Evolutionary conservation across 2,888 invertebrate genomes (phyloP).

Genomic region (Sphecodes monilicornis): DNA sequence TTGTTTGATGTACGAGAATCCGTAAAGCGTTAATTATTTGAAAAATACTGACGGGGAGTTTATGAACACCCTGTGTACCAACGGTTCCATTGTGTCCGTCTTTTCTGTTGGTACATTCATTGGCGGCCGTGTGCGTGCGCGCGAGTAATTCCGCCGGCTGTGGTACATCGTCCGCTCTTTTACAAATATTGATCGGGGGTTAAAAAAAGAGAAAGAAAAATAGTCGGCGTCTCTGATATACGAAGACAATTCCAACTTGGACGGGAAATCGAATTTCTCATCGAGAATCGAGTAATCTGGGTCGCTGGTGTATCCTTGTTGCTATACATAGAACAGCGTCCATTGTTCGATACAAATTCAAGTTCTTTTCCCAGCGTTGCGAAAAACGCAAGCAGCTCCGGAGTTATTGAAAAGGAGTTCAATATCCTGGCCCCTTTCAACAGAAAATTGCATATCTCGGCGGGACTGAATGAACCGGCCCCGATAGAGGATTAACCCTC

Average conservation of each 20-base stretch:
- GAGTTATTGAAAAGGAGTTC: constrained; percentile 39
- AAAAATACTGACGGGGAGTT: background rate
- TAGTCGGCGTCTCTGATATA: constrained; percentile 29
- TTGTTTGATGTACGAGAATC: background rate
- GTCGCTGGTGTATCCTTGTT: constrained; percentile 32
- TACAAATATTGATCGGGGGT: constrained; percentile 49
- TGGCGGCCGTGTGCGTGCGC: background rate
- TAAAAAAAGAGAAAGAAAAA: constrained; percentile 29
- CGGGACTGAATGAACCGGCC: background rate
- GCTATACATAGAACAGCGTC: constrained; percentile 26
- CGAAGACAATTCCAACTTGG: constrained; percentile 33
- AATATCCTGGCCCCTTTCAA: constrained; percentile 35
- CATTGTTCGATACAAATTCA: constrained; percentile 53
- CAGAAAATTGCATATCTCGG: constrained; percentile 32
- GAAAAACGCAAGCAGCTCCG: constrained; percentile 13
- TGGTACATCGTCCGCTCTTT: constrained; percentile 37
- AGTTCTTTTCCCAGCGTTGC: constrained; percentile 6
- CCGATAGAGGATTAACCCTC: constrained; percentile 21
- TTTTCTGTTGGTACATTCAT: constrained; percentile 8
- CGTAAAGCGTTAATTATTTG: background rate
- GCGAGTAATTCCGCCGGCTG: constrained; percentile 38
- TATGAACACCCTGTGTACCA: constrained; percentile 6
- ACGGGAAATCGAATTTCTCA: constrained; percentile 38
- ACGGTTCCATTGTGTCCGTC: background rate
- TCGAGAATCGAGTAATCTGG: constrained; percentile 40